Conservation (phyloP, 2,888 invertebrate genomes). For the Amphipyra berbera region DNA sequence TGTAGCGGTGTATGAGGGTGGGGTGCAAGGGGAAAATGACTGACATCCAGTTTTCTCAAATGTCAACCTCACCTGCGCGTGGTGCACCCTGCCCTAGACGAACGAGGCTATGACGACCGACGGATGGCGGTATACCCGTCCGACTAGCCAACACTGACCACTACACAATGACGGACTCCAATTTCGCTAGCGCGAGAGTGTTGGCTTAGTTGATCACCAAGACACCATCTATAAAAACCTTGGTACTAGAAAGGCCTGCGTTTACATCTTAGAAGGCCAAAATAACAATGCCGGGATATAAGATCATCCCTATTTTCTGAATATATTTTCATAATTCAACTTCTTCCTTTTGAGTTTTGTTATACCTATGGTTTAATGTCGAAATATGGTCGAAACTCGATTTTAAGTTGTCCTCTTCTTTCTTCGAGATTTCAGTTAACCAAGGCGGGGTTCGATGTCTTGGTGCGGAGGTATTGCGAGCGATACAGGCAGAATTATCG, state of each 20-base stretch:
- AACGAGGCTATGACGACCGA: constrained; percentile 29
- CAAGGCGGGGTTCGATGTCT: background rate
- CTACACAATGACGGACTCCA: background rate
- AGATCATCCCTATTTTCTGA: background rate
- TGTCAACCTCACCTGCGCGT: constrained; percentile 18
- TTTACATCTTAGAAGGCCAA: background rate
- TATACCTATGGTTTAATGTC: too few relatives aligned
- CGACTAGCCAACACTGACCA: background rate
- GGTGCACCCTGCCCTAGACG: constrained; percentile 11
- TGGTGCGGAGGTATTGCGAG: background rate
- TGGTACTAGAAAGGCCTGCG: constrained; percentile 5
- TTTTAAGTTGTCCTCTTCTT: too few relatives aligned
- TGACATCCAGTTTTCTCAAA: constrained; percentile 3
- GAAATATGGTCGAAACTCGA: too few relatives aligned
- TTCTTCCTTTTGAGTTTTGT: too few relatives aligned
- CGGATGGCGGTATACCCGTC: constrained; percentile 14
- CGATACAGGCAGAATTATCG: background rate
- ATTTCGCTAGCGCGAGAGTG: background rate
- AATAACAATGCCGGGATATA: background rate
- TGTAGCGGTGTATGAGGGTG: constrained; percentile 27
- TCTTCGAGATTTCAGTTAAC: too few relatives aligned
- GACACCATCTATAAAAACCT: background rate
- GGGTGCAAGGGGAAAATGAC: constrained; percentile 35
- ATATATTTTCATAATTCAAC: too few relatives aligned
- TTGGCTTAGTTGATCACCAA: background rate